These are phyloP conservation scores for Xiphydria camelus DNA, from an alignment of 2,888 invertebrate genomes.

Conservation along the genomic window DNA sequence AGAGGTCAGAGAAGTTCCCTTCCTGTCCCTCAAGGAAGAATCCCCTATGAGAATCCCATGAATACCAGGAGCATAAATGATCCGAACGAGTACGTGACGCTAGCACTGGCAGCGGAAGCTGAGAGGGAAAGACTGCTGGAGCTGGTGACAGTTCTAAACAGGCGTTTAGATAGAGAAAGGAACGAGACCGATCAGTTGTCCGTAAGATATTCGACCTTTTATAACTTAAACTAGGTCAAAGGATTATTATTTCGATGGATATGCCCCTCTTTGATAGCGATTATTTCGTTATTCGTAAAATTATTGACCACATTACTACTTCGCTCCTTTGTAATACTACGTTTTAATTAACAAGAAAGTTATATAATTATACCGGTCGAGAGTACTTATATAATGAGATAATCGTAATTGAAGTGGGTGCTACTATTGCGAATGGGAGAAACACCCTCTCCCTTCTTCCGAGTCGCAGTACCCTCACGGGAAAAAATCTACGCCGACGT, in stretches of 20 bases:
- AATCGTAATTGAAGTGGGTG: no score
- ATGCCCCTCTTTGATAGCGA: background rate
- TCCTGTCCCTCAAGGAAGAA: no score
- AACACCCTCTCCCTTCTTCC: no score
- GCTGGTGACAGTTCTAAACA: conserved; percentile 63
- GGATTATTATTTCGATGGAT: background rate
- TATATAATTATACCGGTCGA: no score
- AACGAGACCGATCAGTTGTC: conserved; percentile 39
- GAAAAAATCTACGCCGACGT: no score
- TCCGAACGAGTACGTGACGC: conserved; percentile 49
- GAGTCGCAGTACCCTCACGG: no score
- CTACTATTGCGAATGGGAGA: no score
- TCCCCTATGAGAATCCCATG: conserved; percentile 13
- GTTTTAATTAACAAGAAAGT: no score
- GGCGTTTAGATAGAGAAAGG: conserved; percentile 64
- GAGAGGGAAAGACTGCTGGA: conserved; percentile 67
- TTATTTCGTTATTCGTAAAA: background rate
- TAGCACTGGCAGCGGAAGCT: conserved; percentile 65
- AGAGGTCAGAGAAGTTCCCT: no score
- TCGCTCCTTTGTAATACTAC: no score
- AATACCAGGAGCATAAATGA: conserved; percentile 20
- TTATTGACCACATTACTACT: no score
- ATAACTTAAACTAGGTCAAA: no score
- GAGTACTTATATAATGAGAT: background rate
- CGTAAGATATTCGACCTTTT: conserved; percentile 25